Base-by-base conservation (phyloP, 2,888 invertebrate genomes). In the Exephanes ischioxanthus region DNA sequence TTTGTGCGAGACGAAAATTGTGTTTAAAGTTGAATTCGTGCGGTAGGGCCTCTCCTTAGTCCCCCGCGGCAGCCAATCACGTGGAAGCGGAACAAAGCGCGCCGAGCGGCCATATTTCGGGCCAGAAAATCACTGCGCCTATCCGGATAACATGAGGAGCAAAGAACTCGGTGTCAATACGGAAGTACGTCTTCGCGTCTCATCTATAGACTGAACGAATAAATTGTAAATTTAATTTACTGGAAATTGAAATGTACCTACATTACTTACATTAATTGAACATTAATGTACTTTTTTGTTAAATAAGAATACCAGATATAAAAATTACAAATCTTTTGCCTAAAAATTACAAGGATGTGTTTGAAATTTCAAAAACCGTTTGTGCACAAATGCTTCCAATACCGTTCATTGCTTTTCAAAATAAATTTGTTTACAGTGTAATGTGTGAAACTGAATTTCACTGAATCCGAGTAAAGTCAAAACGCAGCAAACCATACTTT, bases 61-160 rank as follows among this genome's bases (percentile, higher is more conserved):
- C 66, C 68, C 77, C 53, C 53, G 45, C 37, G 58, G 11, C 11
- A 70, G 55, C 78, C 81, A 81, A 96, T 96, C 96, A 96, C 3
- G 96, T 97, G 0, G 95, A 95, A 58, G 97, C 97, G 77, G 98
- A 98, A 94, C 97, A 98, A 0, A 94, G 97, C 89, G 97, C 97
- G 1, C 96, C 96, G 5, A 97, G 98, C 97, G 97, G 97, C 3
- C 97, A 97, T 93, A 93, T 98, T 33, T 96, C 97, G 58, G 95
- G 96, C 86, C 78, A 86, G 86, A 84, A 84, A 86, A 81, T 86
- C 84, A 75, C 33, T 55, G 55, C 14, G 30, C 14, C 26, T 75
- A 83, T 80, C 75, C 55, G 86, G 86, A 81, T 16, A 81, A 55
- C 80, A 86, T 41, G 41, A 77, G 41, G 5, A n/a, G 51, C 22